Base-by-base conservation (phyloP, 2,113 vertebrate genomes). In the Dascyllus trimaculatus region DNA sequence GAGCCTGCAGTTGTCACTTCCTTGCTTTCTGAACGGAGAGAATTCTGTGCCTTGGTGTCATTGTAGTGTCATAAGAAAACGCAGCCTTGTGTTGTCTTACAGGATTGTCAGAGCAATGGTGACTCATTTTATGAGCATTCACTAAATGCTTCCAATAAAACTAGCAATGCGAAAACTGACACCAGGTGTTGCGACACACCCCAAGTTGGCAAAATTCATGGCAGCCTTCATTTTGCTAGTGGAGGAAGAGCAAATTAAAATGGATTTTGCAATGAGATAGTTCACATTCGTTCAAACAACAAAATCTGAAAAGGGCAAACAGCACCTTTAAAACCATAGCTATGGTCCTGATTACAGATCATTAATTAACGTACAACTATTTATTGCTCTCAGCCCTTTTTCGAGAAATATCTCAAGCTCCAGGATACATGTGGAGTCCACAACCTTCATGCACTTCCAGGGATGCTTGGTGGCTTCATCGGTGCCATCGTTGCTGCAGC, bases 381-480 rank as follows among this genome's bases (percentile, higher is more conserved):
- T 66, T 52, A 53, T 76, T 64, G 13, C 71, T 68, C 11, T 52
- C 75, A 99, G 98, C 98, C 98, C 0, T 95, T 96, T 85, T 72
- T 99, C 85, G 97, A 97, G 75, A 95, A 94, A 32, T 81, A 66
- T 40, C 62, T 99, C 18, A 95, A 93, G 43, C 93, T 99, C 72
- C 98, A 99, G 78, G 98, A 99, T 52, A 99, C 98, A 0, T 99
- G 98, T 4, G 98, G 98, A 24, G 74, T 99, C 73, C 96, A 99
- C 90, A 99, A 99, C 81, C 95, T 99, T 52, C 98, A 99, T 0
- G 98, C 94, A 6, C 80, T 99, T 57, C 98, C 98, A 0, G 98
- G 98, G 13, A 62, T 99, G 81, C 96, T 99, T 0, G 98, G 98
- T 0, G 97, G 95, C 70, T 96, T 99, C 1, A 90, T 96, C 9